Base-by-base conservation (phyloP, 2,888 invertebrate genomes). In the Colletes collaris region DNA sequence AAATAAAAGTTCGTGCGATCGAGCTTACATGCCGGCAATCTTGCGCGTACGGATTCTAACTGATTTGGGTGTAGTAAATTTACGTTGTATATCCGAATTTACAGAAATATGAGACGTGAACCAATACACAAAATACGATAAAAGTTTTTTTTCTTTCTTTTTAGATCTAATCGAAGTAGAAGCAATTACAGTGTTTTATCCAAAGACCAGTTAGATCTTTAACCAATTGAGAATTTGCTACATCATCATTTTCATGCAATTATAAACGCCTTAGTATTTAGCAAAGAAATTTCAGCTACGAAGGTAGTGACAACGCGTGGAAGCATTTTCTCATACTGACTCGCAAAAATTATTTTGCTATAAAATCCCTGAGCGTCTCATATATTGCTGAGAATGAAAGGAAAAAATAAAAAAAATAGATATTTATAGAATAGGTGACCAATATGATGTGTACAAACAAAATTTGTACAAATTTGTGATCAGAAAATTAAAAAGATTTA, bases 381-480 rank as follows among this genome's bases (percentile, higher is more conserved):
- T 66, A 75, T 62, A 83, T 52, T 62, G 69, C 68, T 74, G 70
- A 79, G 77, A 70, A 69, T 74, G 62, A 50, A 85, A 71, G 49
- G 46, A 66, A 63, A 63, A 66, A 69, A 67, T 46, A 37, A 50
- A n/a, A 67, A 62, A n/a, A 79, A 79, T 82, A 83, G 70, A 66
- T 81, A 87, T 84, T 81, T 87, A 81, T 86, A 87, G 72, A 65
- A 69, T 86, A 84, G 80, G 76, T 75, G 87, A 86, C 87, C 84
- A 86, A 87, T 84, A 78, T 52, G 68, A 68, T 80, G 77, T 81
- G 82, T 86, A 87, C 79, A 86, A 87, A 82, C 58, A 59, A 67
- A 76, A 81, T 87, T 87, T 86, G 87, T 86, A 87, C 86, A 86
- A 87, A 86, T 78, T 86, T 81, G 76, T 84, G 86, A 81, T 87